Evolutionary conservation across 2,797 vertebrate genomes (phyloP).

Genomic region (Florisuga fusca): DNA sequence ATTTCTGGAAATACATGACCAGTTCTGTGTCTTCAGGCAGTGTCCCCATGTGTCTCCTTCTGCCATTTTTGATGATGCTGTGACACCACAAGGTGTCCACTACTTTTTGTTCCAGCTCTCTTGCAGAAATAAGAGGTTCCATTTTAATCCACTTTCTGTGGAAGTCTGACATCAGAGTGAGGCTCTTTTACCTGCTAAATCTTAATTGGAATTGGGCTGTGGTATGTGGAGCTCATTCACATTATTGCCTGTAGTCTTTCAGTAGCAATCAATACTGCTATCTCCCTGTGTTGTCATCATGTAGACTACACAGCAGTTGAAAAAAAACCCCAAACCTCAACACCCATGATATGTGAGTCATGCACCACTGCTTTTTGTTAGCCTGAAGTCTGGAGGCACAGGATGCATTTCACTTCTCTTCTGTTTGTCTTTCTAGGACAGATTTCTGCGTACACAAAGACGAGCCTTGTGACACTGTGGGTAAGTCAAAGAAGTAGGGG

Average conservation of each 20-base stretch:
- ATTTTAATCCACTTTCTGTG: neutral
- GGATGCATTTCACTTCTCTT: slow-evolving; percentile 48
- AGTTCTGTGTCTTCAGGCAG: neutral
- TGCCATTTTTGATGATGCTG: neutral
- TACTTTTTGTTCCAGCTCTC: neutral
- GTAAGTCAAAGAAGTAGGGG: slow-evolving; percentile 82
- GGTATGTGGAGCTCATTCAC: neutral
- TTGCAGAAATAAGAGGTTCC: neutral
- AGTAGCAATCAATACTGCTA: neutral
- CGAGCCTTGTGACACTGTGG: slow-evolving; percentile 97
- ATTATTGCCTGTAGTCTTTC: neutral
- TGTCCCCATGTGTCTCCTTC: neutral
- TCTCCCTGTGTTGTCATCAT: neutral
- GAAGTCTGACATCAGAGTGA: neutral
- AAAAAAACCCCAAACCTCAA: neutral
- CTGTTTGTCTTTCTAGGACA: slow-evolving; percentile 86
- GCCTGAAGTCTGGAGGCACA: slow-evolving; percentile 2
- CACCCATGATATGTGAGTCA: neutral
- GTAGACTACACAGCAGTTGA: neutral
- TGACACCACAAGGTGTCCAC: neutral
- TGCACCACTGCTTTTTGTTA: neutral
- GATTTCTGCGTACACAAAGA: slow-evolving; percentile 99
- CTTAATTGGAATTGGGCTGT: neutral
- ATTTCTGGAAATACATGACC: neutral
- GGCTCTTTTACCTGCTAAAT: neutral